Evolutionary conservation across 2,797 vertebrate genomes (phyloP).

Genomic region (Acipenser ruthenus): DNA sequence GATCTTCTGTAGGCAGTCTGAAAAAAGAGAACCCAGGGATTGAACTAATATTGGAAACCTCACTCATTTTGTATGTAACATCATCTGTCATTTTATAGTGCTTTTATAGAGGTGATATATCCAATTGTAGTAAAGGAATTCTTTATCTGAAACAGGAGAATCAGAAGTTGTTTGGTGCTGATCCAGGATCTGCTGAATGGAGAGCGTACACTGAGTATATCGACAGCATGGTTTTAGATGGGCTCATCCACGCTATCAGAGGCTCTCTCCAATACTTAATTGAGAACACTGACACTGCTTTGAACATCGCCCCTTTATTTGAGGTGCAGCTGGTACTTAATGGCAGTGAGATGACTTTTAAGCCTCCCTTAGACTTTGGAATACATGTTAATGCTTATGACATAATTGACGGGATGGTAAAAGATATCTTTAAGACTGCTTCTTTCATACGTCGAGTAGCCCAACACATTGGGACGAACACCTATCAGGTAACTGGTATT

Average conservation of each 20-base stretch:
- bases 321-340: constrained; percentile 64
- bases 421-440: constrained; percentile 52
- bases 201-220: constrained; percentile 58
- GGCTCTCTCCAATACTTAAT: constrained; percentile 67
- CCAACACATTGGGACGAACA: constrained; percentile 44
- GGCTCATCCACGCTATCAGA: constrained; percentile 59
- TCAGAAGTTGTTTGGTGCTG: constrained; percentile 58
- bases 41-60: too few species aligned
- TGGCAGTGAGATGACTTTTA: constrained; percentile 56
- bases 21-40: too few species aligned
- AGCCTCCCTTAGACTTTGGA: constrained; percentile 54
- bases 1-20: too few species aligned
- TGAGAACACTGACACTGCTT: constrained; percentile 61
- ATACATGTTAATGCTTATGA: constrained; percentile 62
- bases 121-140: too few species aligned
- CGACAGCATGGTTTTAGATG: constrained; percentile 64
- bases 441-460: constrained; percentile 59
- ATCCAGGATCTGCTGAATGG: constrained; percentile 61
- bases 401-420: constrained; percentile 56
- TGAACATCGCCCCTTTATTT: constrained; percentile 55
- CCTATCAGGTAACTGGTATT: constrained; percentile 52
- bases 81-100: too few species aligned
- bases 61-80: too few species aligned
- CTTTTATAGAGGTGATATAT: too few species aligned
- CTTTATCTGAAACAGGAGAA: constrained; percentile 54